These are phyloP conservation scores for Premnoplex brunnescens DNA, from an alignment of 2,797 vertebrate genomes.

Conservation along the genomic window DNA sequence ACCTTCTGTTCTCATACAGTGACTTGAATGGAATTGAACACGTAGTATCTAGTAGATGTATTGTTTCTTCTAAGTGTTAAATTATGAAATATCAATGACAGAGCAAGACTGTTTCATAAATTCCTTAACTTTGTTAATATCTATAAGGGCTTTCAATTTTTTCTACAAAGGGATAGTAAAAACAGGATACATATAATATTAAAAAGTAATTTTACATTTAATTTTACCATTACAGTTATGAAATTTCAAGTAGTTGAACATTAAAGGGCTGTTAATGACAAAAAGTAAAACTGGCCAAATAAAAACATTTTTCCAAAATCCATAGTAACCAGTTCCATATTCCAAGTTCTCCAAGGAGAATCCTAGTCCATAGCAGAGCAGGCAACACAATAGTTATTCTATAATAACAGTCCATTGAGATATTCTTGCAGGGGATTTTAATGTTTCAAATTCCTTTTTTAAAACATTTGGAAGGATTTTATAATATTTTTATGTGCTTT, in stretches of 20 bases:
- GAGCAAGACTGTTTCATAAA: neutral
- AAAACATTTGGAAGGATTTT: neutral
- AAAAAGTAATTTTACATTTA: neutral
- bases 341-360: neutral
- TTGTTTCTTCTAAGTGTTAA: neutral
- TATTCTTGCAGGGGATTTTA: neutral
- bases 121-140: neutral
- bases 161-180: neutral
- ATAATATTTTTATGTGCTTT: neutral
- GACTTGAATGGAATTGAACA: neutral
- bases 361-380: neutral
- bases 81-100: neutral
- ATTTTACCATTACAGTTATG: neutral
- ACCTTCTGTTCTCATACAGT: neutral
- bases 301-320: neutral
- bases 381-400: neutral
- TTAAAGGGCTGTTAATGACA: neutral
- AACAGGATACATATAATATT: neutral
- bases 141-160: neutral
- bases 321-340: neutral
- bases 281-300: neutral
- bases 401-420: neutral
- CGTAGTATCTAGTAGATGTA: neutral
- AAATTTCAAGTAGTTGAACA: neutral
- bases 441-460: neutral